Conservation (phyloP, 2,888 invertebrate species). For the Cheiracanthium punctorium region DNA sequence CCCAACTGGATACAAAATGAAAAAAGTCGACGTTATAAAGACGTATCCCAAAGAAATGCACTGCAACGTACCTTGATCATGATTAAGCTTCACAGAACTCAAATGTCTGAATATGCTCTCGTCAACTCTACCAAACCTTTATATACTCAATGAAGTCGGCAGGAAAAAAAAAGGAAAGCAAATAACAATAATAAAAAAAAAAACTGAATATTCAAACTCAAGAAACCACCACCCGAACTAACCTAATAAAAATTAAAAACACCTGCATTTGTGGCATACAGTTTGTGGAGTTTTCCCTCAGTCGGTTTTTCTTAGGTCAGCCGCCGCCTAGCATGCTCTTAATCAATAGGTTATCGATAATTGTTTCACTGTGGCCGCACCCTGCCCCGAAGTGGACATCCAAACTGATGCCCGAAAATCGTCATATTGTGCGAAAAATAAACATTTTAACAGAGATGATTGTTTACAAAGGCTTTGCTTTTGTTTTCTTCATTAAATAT, state of each 20-base stretch:
- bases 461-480: too few relatives aligned
- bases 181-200: too few relatives aligned
- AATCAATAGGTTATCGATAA: conserved; percentile 65
- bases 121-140: background rate
- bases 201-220: conserved; percentile 9
- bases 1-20: too few relatives aligned
- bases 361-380: conserved; percentile 60
- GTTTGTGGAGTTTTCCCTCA: conserved; percentile 37
- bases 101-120: background rate
- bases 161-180: background rate
- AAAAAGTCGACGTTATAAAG: too few relatives aligned
- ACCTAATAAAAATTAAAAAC: conserved; percentile 53
- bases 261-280: conserved; percentile 42
- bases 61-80: conserved; percentile 56
- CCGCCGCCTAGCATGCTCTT: conserved; percentile 56
- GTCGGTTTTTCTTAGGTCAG: conserved; percentile 45
- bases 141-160: background rate
- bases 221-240: conserved; percentile 60
- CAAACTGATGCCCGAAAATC: background rate
- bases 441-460: background rate
- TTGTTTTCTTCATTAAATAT: too few relatives aligned
- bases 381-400: conserved; percentile 32
- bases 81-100: conserved; percentile 2
- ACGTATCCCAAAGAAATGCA: too few relatives aligned
- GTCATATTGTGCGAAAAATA: background rate